These are phyloP conservation scores for Yponomeuta cagnagella DNA, from an alignment of 2,888 invertebrate species.

Conservation along the genomic window DNA sequence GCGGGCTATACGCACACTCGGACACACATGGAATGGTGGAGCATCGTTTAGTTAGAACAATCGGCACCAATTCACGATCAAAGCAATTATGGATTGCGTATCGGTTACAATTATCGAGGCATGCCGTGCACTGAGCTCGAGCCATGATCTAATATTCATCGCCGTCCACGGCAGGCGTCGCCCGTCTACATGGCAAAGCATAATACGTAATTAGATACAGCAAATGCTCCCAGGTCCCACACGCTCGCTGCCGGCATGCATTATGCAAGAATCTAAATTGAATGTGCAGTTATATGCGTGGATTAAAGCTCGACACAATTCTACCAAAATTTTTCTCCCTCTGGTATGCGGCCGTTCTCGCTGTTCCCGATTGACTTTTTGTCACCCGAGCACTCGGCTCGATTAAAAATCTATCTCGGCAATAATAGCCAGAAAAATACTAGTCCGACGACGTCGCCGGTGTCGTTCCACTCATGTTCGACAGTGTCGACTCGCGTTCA, in stretches of 20 bases:
- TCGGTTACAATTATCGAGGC: slow-evolving; percentile 49
- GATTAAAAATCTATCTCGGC: slow-evolving; percentile 6
- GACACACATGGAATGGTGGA: neutral
- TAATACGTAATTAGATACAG: slow-evolving; percentile 72
- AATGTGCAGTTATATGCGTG: slow-evolving; percentile 39
- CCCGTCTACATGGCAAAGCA: slow-evolving; percentile 64
- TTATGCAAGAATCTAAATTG: slow-evolving; percentile 28
- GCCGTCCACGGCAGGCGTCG: slow-evolving; percentile 45
- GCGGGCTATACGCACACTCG: neutral
- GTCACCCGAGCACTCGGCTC: slow-evolving; percentile 5
- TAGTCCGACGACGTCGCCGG: neutral
- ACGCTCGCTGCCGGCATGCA: slow-evolving; percentile 23
- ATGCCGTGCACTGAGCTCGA: slow-evolving; percentile 40
- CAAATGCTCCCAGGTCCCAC: slow-evolving; percentile 24
- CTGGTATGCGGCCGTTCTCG: neutral
- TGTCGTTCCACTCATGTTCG: neutral
- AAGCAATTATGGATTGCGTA: slow-evolving; percentile 42
- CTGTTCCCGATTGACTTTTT: neutral
- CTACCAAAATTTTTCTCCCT: neutral
- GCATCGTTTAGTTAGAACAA: slow-evolving; percentile 8
- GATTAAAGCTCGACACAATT: slow-evolving; percentile 40
- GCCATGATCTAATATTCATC: slow-evolving; percentile 69
- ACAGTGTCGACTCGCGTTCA: slow-evolving; percentile 33
- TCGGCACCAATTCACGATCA: slow-evolving; percentile 16
- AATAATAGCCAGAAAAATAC: neutral